Conservation (phyloP, 2,888 invertebrate species). For the Drosophila fulvimacula region DNA sequence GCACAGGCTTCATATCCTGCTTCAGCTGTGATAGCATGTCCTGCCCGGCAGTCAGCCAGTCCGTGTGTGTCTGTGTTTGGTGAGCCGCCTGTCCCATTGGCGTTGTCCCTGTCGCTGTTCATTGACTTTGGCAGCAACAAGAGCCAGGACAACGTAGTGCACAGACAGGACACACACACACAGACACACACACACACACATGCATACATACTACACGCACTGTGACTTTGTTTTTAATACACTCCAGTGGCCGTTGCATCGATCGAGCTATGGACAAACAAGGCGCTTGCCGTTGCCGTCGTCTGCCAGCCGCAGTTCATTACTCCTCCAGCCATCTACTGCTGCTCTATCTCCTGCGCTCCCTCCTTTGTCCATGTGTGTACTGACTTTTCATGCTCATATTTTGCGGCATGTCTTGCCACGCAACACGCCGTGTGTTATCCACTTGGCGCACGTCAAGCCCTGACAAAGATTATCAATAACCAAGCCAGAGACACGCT, state of each 20-base stretch:
- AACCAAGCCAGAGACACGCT: constrained; percentile 54
- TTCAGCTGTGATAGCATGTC: constrained; percentile 34
- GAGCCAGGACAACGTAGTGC: constrained; percentile 38
- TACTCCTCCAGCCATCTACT: constrained; percentile 69
- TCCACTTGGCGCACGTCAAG: constrained; percentile 56
- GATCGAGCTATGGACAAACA: constrained; percentile 73
- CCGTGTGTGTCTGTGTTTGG: constrained; percentile 45
- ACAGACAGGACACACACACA: constrained; percentile 47
- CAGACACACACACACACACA: constrained; percentile 20
- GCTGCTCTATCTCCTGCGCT: constrained; percentile 7
- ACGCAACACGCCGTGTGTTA: constrained; percentile 49
- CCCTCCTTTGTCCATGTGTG: constrained; percentile 14
- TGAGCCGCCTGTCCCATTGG: constrained; percentile 55
- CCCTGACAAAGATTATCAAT: constrained; percentile 76
- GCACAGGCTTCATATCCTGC: constrained; percentile 73
- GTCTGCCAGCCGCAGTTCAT: constrained; percentile 68
- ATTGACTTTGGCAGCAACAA: constrained; percentile 74
- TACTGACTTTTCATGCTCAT: constrained; percentile 65
- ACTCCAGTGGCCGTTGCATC: constrained; percentile 72
- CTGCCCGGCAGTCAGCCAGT: constrained; percentile 6
- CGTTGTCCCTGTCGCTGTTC: constrained; percentile 63
- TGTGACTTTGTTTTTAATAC: constrained; percentile 80
- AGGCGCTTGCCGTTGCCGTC: constrained; percentile 56
- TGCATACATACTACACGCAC: constrained; percentile 48
- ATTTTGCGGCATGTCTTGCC: constrained; percentile 44